Conservation (phyloP, 2,113 vertebrate species). For the Xiphophorus hellerii region DNA sequence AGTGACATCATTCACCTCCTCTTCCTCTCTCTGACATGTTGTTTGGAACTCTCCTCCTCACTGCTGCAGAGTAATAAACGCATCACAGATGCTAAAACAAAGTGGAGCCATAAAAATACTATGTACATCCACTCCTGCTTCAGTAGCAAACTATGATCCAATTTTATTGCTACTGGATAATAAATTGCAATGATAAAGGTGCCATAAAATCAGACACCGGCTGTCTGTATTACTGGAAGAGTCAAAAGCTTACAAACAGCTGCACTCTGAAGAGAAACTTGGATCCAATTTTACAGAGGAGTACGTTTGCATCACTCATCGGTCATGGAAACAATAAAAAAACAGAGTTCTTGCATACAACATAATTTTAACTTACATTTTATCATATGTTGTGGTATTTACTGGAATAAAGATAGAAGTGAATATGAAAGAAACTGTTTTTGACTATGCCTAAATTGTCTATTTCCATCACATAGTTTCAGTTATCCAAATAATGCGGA, state of each 20-base stretch:
- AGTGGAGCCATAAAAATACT: background rate
- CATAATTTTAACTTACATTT: too few relatives aligned
- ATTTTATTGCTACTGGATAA: conserved; percentile 7
- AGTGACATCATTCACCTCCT: conserved; percentile 23
- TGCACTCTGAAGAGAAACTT: background rate
- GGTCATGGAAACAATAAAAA: background rate
- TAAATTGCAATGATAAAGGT: conserved; percentile 6
- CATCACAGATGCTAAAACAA: conserved; percentile 1
- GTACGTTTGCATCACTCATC: background rate
- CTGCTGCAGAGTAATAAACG: conserved; percentile 1
- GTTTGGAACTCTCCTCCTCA: background rate
- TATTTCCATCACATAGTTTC: too few relatives aligned
- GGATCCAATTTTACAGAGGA: background rate
- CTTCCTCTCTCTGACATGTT: background rate
- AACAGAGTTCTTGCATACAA: too few relatives aligned
- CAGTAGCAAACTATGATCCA: background rate
- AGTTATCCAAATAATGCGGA: too few relatives aligned
- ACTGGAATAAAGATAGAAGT: background rate
- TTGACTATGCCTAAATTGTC: too few relatives aligned
- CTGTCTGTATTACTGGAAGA: background rate
- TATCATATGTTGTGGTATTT: background rate
- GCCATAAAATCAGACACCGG: background rate
- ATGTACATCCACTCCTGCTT: background rate
- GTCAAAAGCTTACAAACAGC: background rate
- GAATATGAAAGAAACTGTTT: background rate